Conservation (phyloP, 1,140 invertebrate genomes). For the Paraescarpia echinospica region DNA sequence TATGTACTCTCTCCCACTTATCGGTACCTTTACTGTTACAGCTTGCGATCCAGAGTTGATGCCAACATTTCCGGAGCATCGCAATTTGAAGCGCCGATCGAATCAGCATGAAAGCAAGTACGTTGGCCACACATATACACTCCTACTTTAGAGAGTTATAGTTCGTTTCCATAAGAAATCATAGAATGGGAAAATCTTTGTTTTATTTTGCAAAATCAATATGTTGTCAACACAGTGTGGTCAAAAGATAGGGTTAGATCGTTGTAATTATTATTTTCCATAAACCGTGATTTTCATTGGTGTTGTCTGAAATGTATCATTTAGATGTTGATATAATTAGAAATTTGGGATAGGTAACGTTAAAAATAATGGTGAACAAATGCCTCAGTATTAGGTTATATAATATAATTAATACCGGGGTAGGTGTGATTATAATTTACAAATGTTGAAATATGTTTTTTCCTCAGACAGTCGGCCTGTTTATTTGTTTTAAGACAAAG, state of each 20-base stretch:
- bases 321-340: neutral
- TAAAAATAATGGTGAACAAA: neutral
- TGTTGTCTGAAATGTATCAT: neutral
- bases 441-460: too few relatives aligned
- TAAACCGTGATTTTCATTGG: neutral
- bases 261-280: neutral
- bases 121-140: neutral
- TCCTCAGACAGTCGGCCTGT: too few relatives aligned
- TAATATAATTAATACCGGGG: too few relatives aligned
- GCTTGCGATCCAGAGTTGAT: constrained; percentile 94
- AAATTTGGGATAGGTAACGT: neutral
- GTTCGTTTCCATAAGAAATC: neutral
- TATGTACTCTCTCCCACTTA: neutral
- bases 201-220: neutral
- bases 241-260: neutral
- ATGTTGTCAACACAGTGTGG: neutral
- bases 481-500: too few relatives aligned
- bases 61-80: constrained; percentile 95
- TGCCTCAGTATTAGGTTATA: neutral
- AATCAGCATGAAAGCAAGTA: neutral
- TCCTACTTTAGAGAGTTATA: neutral
- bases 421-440: too few relatives aligned
- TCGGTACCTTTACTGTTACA: constrained; percentile 59
- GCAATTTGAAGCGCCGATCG: constrained; percentile 71
- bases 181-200: too few relatives aligned